These are phyloP conservation scores for Dioctria linearis DNA, from an alignment of 2,888 invertebrate species.

Conservation along the genomic window DNA sequence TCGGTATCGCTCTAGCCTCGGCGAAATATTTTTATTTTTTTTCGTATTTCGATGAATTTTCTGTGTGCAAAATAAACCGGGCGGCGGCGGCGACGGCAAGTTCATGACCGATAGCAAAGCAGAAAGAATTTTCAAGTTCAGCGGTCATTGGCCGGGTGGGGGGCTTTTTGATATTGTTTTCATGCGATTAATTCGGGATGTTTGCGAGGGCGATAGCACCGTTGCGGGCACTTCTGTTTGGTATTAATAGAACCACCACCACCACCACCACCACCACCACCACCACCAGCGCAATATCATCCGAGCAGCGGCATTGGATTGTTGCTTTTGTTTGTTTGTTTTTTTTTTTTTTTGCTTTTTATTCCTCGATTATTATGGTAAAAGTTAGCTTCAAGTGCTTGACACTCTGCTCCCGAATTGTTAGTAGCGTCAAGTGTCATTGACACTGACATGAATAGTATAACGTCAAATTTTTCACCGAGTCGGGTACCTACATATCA, in stretches of 20 bases:
- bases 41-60: constrained; percentile 11
- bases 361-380: constrained; percentile 4
- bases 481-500: background rate
- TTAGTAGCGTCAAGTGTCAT: constrained; percentile 8
- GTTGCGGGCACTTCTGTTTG: background rate
- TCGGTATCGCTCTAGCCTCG: constrained; percentile 5
- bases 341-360: background rate
- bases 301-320: background rate
- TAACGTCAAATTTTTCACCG: background rate
- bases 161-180: constrained; percentile 36
- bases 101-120: constrained; percentile 52
- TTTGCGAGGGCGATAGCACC: constrained; percentile 19
- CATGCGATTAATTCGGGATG: constrained; percentile 37
- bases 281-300: constrained; percentile 5
- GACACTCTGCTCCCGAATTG: constrained; percentile 8
- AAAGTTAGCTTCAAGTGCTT: constrained; percentile 12
- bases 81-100: constrained; percentile 11
- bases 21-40: constrained; percentile 26
- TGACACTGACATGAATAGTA: constrained; percentile 43
- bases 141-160: constrained; percentile 51
- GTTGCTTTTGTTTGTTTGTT: background rate
- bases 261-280: background rate
- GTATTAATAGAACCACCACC: constrained; percentile 25
- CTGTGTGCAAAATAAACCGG: background rate
- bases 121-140: constrained; percentile 58